A percentile compares a stretch with the other conserved stretches of the same genome.
These are phyloP conservation scores for Agriopis leucophaearia DNA, from an alignment of 2,888 invertebrate species.

Conservation along the genomic window DNA sequence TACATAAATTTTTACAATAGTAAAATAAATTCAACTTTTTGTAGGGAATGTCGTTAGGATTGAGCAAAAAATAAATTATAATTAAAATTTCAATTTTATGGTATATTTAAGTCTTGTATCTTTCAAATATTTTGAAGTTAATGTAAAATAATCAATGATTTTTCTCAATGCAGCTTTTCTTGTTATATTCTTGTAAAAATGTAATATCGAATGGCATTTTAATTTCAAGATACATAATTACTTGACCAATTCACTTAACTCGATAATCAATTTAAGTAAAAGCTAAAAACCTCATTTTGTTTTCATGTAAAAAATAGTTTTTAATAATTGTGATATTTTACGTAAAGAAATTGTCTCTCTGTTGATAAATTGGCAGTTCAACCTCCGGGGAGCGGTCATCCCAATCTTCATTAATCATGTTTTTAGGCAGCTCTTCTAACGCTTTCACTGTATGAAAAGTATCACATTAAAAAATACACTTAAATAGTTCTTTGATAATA, in stretches of 20 bases:
- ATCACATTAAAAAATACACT: slow-evolving; percentile 29
- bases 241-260: no score
- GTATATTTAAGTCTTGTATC: neutral
- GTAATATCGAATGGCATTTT: neutral
- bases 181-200: slow-evolving; percentile 12
- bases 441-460: slow-evolving; percentile 88
- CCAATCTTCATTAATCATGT: slow-evolving; percentile 87
- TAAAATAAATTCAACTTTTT: slow-evolving; percentile 1
- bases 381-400: slow-evolving; percentile 92
- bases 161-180: slow-evolving; percentile 3
- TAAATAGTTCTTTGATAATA: slow-evolving; percentile 7
- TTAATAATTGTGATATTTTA: slow-evolving; percentile 57
- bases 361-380: slow-evolving; percentile 94
- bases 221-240: no score
- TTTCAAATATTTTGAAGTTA: neutral
- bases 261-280: neutral
- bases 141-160: neutral
- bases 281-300: neutral
- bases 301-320: neutral
- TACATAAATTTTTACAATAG: slow-evolving; percentile 21
- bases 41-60: slow-evolving; percentile 67
- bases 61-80: slow-evolving; percentile 65
- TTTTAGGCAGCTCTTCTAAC: slow-evolving; percentile 89
- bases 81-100: neutral
- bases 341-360: slow-evolving; percentile 93